Conservation (phyloP, 2,888 invertebrate genomes). For the Lamellibrachia satsuma region DNA sequence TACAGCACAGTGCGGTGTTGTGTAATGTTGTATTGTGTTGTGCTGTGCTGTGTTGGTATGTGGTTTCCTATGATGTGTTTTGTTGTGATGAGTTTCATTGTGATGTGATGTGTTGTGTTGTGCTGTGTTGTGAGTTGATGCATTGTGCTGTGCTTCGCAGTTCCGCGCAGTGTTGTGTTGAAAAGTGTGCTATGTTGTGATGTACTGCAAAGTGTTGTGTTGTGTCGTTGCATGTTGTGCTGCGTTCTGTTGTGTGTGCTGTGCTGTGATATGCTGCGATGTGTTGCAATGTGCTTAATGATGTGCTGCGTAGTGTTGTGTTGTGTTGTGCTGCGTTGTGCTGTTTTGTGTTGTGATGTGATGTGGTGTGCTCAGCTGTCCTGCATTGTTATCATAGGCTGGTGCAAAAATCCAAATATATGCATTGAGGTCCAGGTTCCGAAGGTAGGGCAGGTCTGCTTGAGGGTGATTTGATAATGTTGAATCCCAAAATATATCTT, state of each 20-base stretch:
- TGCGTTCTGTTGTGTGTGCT: background rate
- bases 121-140: too few relatives aligned
- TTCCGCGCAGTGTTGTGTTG: background rate
- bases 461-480: too few relatives aligned
- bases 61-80: background rate
- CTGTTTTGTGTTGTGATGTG: background rate
- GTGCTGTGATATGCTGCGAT: too few relatives aligned
- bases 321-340: conserved; percentile 18
- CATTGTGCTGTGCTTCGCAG: background rate
- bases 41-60: conserved; percentile 33
- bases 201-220: background rate
- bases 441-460: too few relatives aligned
- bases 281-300: too few relatives aligned
- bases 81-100: background rate
- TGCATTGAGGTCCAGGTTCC: too few relatives aligned
- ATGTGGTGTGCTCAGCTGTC: background rate
- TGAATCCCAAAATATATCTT: too few relatives aligned
- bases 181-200: background rate
- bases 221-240: background rate
- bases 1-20: conserved; percentile 24
- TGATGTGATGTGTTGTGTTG: background rate
- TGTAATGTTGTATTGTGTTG: conserved; percentile 32
- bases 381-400: background rate
- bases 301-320: conserved; percentile 20
- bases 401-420: too few relatives aligned